Percentiles rank a stretch among this genome's conserved stretches.
phyloP scores from a whole-genome alignment of 2,113 vertebrate genomes.

The Ammodytes dubius region DNA sequence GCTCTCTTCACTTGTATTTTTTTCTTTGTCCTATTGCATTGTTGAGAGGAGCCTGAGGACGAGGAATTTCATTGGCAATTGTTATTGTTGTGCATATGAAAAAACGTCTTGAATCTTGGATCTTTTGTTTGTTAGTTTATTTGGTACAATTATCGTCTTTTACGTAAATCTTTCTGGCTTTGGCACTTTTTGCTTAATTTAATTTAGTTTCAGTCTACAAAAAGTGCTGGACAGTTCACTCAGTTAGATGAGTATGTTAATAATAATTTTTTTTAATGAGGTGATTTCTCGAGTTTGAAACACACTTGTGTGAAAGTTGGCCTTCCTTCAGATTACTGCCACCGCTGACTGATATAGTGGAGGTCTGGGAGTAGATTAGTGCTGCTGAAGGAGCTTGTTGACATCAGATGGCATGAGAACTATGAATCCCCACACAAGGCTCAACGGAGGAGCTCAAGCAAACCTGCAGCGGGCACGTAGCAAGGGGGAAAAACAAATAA shows the following conservation, averaged over 20 bases:
- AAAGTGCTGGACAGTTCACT: neutral
- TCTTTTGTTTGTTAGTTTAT: neutral
- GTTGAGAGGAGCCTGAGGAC: too few relatives aligned
- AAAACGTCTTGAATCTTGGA: too few relatives aligned
- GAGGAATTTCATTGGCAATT: too few relatives aligned
- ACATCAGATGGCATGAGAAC: conserved; percentile 83
- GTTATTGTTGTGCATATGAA: too few relatives aligned
- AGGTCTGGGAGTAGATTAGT: conserved; percentile 73
- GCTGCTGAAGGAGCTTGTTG: conserved; percentile 77
- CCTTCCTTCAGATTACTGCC: conserved; percentile 40
- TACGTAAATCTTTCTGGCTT: neutral
- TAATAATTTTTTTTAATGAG: conserved; percentile 23
- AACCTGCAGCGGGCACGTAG: conserved; percentile 71
- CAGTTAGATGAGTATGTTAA: conserved; percentile 1
- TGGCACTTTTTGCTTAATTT: neutral
- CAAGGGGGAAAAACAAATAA: conserved; percentile 72
- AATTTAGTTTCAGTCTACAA: neutral
- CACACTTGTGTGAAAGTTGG: conserved; percentile 46
- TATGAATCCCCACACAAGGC: conserved; percentile 71
- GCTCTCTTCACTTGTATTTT: too few relatives aligned
- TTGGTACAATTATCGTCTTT: neutral
- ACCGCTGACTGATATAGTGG: conserved; percentile 54
- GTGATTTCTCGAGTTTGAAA: conserved; percentile 43
- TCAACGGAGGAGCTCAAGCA: conserved; percentile 64
- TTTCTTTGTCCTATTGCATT: too few relatives aligned